These are phyloP conservation scores for Hofmannophila pseudospretella DNA, from an alignment of 2,888 invertebrate species.

Conservation along the genomic window DNA sequence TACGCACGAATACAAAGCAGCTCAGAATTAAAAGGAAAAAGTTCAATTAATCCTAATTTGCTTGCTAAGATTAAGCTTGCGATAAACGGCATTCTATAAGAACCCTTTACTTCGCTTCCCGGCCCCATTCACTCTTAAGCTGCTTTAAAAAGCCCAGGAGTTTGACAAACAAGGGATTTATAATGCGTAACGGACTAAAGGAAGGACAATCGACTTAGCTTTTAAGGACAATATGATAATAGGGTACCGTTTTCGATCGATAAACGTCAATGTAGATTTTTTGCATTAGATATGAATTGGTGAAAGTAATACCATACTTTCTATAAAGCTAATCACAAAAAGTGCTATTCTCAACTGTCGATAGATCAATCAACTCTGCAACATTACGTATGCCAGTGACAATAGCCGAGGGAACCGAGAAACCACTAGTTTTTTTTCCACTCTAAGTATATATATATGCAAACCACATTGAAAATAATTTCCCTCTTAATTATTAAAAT, in stretches of 20 bases:
- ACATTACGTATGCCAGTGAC: constrained; percentile 47
- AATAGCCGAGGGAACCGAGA: constrained; percentile 41
- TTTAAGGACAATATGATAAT: constrained; percentile 22
- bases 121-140: constrained; percentile 63
- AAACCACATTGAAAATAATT: constrained; percentile 64
- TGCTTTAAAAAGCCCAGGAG: constrained; percentile 66
- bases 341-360: constrained; percentile 19
- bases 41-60: constrained; percentile 78
- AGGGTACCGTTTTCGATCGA: constrained; percentile 10
- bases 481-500: constrained; percentile 66
- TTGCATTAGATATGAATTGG: constrained; percentile 17
- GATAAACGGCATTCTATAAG: constrained; percentile 66
- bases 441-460: constrained; percentile 41
- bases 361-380: constrained; percentile 48
- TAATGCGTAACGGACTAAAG: constrained; percentile 64
- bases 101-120: constrained; percentile 69
- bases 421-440: constrained; percentile 41
- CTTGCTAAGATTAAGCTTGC: constrained; percentile 67
- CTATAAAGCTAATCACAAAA: constrained; percentile 16
- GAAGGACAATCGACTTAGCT: constrained; percentile 47
- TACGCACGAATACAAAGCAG: constrained; percentile 62
- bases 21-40: constrained; percentile 63
- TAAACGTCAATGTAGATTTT: constrained; percentile 23
- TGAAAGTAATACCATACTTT: constrained; percentile 20
- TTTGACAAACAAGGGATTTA: constrained; percentile 69